Conservation (phyloP, 2,888 invertebrate genomes). For the Cinara cedri region DNA sequence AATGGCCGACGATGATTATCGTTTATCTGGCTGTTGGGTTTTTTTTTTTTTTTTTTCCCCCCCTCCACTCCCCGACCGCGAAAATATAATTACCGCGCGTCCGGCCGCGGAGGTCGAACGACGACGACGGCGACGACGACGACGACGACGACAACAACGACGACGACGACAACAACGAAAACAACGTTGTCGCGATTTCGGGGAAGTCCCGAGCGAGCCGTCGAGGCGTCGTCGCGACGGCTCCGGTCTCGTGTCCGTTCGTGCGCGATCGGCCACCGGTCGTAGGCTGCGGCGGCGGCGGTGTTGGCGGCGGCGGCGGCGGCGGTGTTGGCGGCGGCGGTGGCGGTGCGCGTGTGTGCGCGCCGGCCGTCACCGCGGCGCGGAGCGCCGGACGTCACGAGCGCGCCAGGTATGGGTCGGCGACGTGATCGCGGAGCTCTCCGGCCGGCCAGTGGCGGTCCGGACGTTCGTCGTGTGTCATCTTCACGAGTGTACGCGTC, state of each 20-base stretch:
- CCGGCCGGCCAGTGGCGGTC: slow-evolving; percentile 55
- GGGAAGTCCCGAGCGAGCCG: not conserved
- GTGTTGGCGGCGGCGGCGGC: slow-evolving; percentile 27
- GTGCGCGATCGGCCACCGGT: not conserved
- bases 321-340: not conserved
- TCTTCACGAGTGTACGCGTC: slow-evolving; percentile 45
- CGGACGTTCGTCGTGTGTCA: slow-evolving; percentile 56
- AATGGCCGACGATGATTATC: no score
- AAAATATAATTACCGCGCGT: no score
- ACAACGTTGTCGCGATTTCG: not conserved
- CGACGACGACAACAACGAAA: no score
- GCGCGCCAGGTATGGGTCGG: slow-evolving; percentile 55
- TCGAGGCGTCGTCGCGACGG: not conserved
- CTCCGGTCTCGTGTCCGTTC: no score
- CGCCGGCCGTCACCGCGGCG: slow-evolving; percentile 43
- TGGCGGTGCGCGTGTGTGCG: slow-evolving; percentile 32
- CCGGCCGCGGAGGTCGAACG: no score
- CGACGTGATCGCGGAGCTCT: slow-evolving; percentile 50
- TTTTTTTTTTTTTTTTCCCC: no score
- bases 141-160: no score
- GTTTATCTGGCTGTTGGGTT: no score
- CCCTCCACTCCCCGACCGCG: no score
- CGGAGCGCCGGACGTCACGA: slow-evolving; percentile 55
- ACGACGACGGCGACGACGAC: no score
- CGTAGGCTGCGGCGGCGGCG: not conserved